Evolutionary conservation across 23 tunicate genomes (phyloP).

Genomic region (Phallusia fumigata): DNA sequence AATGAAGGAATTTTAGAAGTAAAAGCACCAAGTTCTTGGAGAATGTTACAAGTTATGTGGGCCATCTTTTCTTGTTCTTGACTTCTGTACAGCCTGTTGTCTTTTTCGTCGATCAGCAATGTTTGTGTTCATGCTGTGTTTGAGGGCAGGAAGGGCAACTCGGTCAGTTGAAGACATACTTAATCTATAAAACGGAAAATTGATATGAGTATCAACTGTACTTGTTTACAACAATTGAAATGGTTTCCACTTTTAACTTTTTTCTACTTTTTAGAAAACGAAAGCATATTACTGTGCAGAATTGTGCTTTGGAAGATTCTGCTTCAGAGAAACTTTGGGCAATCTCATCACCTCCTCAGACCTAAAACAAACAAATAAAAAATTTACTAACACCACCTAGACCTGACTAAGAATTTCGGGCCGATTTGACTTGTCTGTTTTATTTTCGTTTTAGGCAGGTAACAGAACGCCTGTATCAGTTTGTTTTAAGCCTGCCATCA

Average conservation of each 20-base stretch:
- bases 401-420: too few species aligned
- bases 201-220: too few species aligned
- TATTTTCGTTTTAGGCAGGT: too few species aligned
- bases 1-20: background rate
- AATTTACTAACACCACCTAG: too few species aligned
- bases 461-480: too few species aligned
- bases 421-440: background rate
- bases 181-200: background rate
- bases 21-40: background rate
- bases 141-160: conserved; percentile 50
- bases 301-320: conserved; percentile 26
- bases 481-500: too few species aligned
- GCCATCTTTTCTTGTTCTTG: conserved; percentile 28
- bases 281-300: conserved; percentile 17
- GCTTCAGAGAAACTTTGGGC: conserved; percentile 46
- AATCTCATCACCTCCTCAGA: conserved; percentile 36
- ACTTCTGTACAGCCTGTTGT: conserved; percentile 61
- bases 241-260: too few species aligned
- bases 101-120: conserved; percentile 63
- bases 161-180: conserved; percentile 20
- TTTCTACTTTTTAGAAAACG: too few species aligned
- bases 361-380: background rate
- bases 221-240: too few species aligned
- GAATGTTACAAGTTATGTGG: background rate
- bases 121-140: conserved; percentile 63